Base-by-base conservation (phyloP, 2,888 invertebrate genomes). In the Aphodius sticticus region DNA sequence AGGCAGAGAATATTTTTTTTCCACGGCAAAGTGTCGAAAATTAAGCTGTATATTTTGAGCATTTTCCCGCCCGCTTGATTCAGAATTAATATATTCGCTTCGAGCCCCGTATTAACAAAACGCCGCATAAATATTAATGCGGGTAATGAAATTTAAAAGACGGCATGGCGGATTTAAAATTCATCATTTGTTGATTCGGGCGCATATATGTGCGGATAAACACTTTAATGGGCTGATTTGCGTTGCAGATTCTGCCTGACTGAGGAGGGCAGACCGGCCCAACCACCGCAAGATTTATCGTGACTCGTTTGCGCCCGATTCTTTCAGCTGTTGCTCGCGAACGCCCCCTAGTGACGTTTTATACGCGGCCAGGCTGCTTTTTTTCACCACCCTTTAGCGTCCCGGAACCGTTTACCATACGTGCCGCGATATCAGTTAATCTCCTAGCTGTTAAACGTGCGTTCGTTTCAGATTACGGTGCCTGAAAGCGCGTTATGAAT, bases 101-200 rank as follows among this genome's bases (percentile, higher is more conserved):
- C 16, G 74, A 35, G 36, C n/a, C 26, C 35, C 74, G 26, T 74
- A 74, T 74, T 74, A 74, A 37, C 74, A 37, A 37, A 35, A 36
- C 74, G 74, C 36, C 35, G 53, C 74, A 74, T 74, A 74, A 74
- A 74, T 74, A 74, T 74, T 74, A 74, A 74, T 74, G 35, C 35
- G n/a, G 9, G 36, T 74, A 81, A 81, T 81, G 77, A 79, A 81
- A 81, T 81, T 81, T 78, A 80, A 78, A 79, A 81, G 77, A 77
- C 76, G 26, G 72, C 77, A 77, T 77, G 16, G 77, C 38, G 70
- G 79, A 77, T 81, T 81, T 81, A 77, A 79, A 79, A 81, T 81
- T 81, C 77, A 81, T 81, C 69, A 77, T 78, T 79, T 77, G 81
- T 79, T 79, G 77, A 80, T 77, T 71, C 72, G 12, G 71, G 74